A percentile compares a stretch with the other conserved stretches of the same genome.
Conservation (phyloP, 1,140 invertebrate species). For the Eubasilissa regina region DNA sequence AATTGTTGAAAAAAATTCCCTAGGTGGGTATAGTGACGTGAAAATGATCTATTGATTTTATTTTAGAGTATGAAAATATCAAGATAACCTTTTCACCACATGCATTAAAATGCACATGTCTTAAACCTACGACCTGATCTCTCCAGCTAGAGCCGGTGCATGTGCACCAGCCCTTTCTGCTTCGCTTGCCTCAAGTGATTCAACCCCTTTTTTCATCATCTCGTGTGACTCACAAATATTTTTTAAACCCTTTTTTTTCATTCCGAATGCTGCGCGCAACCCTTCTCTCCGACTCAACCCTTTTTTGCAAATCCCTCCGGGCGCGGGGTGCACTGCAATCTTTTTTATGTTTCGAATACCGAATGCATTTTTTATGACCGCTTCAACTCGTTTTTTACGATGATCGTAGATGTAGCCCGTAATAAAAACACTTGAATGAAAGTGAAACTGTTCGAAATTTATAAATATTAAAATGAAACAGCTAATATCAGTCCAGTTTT, state of each 20-base stretch:
- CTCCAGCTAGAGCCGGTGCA: constrained; percentile 12
- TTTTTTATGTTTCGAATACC: constrained; percentile 44
- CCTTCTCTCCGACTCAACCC: constrained; percentile 12
- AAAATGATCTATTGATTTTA: no score
- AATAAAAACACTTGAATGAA: constrained; percentile 25
- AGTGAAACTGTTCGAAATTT: constrained; percentile 27
- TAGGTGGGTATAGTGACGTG: no score
- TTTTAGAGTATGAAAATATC: no score
- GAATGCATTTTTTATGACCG: constrained; percentile 41
- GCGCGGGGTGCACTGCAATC: constrained; percentile 19
- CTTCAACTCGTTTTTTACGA: constrained; percentile 30
- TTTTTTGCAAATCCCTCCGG: constrained; percentile 45
- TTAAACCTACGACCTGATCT: no score
- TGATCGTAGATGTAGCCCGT: neutral
- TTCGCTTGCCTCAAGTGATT: constrained; percentile 35
- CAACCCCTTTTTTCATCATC: constrained; percentile 50
- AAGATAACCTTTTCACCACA: no score
- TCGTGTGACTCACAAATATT: constrained; percentile 57
- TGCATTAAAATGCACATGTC: no score
- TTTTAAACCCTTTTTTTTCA: constrained; percentile 49
- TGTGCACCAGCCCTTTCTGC: constrained; percentile 29
- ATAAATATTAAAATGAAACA: no score
- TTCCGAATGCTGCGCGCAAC: constrained; percentile 6
- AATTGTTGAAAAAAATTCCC: no score
- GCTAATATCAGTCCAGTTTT: no score